These are phyloP conservation scores for Phengaris alcon DNA, from an alignment of 2,888 invertebrate species.

Conservation along the genomic window DNA sequence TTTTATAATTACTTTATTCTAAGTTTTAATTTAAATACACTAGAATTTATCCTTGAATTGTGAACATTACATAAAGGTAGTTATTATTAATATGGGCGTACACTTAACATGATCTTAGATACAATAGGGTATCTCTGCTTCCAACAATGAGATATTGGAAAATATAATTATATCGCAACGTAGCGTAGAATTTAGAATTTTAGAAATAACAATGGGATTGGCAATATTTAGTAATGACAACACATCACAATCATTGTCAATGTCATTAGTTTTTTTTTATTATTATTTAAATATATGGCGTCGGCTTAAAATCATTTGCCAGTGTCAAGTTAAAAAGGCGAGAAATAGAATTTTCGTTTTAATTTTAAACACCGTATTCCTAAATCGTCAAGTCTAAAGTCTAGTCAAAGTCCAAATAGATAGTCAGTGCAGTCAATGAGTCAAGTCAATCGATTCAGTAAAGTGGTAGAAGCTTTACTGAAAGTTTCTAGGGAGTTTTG, in stretches of 20 bases:
- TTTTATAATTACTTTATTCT: constrained; percentile 27
- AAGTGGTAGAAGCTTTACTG: too few species aligned
- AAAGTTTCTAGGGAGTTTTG: too few species aligned
- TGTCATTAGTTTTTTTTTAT: background rate
- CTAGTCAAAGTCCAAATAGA: too few species aligned
- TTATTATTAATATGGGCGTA: background rate
- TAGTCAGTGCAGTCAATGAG: too few species aligned
- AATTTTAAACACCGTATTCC: too few species aligned
- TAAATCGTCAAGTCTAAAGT: too few species aligned
- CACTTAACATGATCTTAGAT: background rate
- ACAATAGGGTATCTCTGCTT: background rate
- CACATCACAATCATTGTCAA: background rate
- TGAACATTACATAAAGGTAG: background rate
- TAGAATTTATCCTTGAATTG: background rate
- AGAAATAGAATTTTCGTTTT: too few species aligned
- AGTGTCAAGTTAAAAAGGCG: too few species aligned
- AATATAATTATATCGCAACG: background rate
- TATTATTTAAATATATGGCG: too few species aligned
- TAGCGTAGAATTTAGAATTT: background rate
- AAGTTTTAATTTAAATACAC: background rate
- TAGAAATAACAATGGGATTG: background rate
- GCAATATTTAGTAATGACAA: background rate
- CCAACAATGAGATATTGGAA: background rate
- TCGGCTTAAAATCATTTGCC: too few species aligned
- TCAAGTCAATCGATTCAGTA: too few species aligned